phyloP scores from a whole-genome alignment of 2,113 vertebrate genomes.

The Hemiscyllium ocellatum region DNA sequence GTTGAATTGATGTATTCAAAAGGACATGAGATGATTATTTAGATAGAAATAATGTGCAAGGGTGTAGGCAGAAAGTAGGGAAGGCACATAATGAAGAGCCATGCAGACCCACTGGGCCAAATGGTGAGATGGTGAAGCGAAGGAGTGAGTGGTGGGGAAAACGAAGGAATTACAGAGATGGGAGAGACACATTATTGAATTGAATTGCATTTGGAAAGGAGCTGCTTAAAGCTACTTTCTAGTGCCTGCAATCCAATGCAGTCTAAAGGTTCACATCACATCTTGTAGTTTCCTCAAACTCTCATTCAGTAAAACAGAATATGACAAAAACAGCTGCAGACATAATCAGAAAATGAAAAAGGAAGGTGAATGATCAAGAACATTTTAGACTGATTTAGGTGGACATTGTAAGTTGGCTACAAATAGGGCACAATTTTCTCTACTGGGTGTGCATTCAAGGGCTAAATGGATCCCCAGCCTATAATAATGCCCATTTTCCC shows the following conservation, averaged over 20 bases:
- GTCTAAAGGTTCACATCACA: not conserved
- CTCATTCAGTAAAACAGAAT: not conserved
- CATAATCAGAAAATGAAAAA: not conserved
- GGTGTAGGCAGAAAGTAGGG: too few relatives aligned
- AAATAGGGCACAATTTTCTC: not conserved
- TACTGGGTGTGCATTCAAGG: not conserved
- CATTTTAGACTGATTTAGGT: not conserved
- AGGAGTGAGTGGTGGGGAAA: not conserved
- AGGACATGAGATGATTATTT: too few relatives aligned
- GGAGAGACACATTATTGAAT: not conserved
- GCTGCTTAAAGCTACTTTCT: not conserved
- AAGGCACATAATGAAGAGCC: too few relatives aligned
- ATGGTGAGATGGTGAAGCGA: not conserved
- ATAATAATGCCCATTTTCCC: not conserved
- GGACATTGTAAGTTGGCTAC: not conserved
- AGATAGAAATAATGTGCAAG: too few relatives aligned
- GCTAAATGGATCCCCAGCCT: not conserved
- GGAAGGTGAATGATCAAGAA: not conserved
- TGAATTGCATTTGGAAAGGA: not conserved
- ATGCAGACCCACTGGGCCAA: too few relatives aligned
- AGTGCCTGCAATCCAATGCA: not conserved
- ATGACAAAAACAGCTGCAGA: not conserved
- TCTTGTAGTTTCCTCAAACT: not conserved
- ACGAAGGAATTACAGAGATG: not conserved
- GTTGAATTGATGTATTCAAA: too few relatives aligned